Base-by-base conservation (phyloP, 2,113 vertebrate genomes). In the Cranoglanis bouderius region DNA sequence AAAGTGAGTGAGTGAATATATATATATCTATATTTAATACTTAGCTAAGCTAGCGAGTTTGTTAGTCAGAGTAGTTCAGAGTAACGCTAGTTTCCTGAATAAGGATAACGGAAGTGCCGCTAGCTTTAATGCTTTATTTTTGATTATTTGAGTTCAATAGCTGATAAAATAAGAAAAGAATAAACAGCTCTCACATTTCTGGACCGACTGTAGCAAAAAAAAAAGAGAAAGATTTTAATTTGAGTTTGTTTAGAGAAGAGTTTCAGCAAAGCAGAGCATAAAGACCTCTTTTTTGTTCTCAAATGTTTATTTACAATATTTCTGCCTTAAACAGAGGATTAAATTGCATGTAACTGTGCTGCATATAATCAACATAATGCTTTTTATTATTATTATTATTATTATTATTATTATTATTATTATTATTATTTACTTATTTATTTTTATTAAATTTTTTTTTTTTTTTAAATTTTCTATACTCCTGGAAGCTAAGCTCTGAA, bases 241-340 rank as follows among this genome's bases (percentile, higher is more conserved):
- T 4, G 9, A 75, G 43, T 80, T 53, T 51, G 29, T 80, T 51
- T 80, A 78, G 3, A 59, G 35, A 82, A 26, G 81, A 90, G 85
- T 84, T 72, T 91, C 86, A 92, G 93, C 91, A 91, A 94, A 81
- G 91, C 91, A 91, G 77, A 94, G 91, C 91, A 85, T 88, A 90
- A 91, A 91, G 91, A 93, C 89, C 83, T 89, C 88, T 92, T 93
- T 85, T 80, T 32, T 81, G 16, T 81, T 55, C 59, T 91, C 77
- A 61, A 80, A 85, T 16, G 85, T 94, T 94, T 96, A 95, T 95
- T 95, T 96, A 95, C 94, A 96, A 93, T 90, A 92, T 92, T 93
- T 93, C 92, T 57, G 91, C 89, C 91, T 92, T 89, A 75, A 91
- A 90, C 94, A 94, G 90, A 93, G 88, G 93, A 91, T 91, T 90